These are phyloP conservation scores for Triplophysa yarkandensis DNA, from an alignment of 2,797 vertebrate genomes.

Conservation along the genomic window DNA sequence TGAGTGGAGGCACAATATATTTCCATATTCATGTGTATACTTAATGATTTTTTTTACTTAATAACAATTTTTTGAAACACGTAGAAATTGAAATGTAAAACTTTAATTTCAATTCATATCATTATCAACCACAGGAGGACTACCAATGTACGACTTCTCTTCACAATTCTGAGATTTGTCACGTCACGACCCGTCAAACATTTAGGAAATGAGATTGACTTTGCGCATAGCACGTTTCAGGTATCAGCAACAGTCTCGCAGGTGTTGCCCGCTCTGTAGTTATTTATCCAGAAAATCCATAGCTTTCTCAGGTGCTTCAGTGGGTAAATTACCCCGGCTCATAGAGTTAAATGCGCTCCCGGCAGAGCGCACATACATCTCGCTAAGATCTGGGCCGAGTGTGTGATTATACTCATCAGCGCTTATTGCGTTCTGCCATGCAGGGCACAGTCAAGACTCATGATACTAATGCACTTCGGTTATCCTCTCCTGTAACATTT, in stretches of 20 bases:
- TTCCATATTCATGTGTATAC: no score
- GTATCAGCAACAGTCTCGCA: constrained; percentile 44
- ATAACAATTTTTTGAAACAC: no score
- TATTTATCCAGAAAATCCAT: constrained; percentile 45
- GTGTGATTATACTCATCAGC: constrained; percentile 48
- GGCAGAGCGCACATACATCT: constrained; percentile 38
- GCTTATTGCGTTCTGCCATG: constrained; percentile 39
- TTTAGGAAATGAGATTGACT: constrained; percentile 38
- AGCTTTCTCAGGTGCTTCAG: constrained; percentile 34
- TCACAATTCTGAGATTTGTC: neutral
- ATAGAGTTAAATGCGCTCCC: constrained; percentile 31
- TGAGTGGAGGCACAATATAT: no score
- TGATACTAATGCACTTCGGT: constrained; percentile 19
- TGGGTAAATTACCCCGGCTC: constrained; percentile 41
- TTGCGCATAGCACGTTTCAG: constrained; percentile 17
- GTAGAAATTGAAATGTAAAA: no score
- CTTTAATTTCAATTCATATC: no score
- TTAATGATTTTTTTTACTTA: no score
- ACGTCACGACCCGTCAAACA: constrained; percentile 25
- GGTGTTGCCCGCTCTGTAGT: constrained; percentile 36
- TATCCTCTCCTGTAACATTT: constrained; percentile 26
- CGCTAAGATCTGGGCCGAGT: constrained; percentile 24
- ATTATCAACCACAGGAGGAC: no score
- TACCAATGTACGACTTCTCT: no score
- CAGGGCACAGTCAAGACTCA: constrained; percentile 24